Evolutionary conservation across 2,888 invertebrate species (phyloP).

Genomic region (Mayetiola destructor): DNA sequence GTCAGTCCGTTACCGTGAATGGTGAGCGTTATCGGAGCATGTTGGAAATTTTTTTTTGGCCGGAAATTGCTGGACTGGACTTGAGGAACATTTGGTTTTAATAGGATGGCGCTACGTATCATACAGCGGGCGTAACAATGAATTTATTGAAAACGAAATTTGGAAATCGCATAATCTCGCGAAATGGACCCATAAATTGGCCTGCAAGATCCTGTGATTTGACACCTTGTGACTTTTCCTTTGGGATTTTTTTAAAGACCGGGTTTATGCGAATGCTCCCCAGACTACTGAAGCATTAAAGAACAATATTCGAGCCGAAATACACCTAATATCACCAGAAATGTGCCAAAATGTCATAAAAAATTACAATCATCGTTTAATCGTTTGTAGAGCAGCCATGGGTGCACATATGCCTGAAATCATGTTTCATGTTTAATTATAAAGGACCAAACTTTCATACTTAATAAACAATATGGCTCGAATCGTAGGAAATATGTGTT

Average conservation of each 20-base stretch:
- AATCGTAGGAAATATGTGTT: no score
- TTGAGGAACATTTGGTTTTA: constrained; percentile 7
- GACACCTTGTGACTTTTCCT: constrained; percentile 5
- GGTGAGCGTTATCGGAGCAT: constrained; percentile 3
- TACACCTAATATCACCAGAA: neutral
- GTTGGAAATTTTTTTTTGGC: neutral
- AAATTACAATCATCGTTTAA: neutral
- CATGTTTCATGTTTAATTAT: neutral
- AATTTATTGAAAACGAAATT: constrained; percentile 12
- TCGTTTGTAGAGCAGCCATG: neutral
- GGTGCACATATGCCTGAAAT: neutral
- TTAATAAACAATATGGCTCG: neutral
- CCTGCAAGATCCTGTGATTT: constrained; percentile 13
- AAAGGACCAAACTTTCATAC: neutral
- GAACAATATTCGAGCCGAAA: constrained; percentile 2
- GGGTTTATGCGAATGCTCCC: constrained; percentile 14
- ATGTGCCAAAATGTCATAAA: neutral
- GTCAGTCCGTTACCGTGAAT: neutral
- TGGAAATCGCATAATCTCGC: constrained; percentile 10
- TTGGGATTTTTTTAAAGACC: neutral
- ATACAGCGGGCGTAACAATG: neutral
- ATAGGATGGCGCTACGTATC: constrained; percentile 14
- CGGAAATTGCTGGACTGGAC: neutral
- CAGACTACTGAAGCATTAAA: neutral
- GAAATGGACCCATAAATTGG: constrained; percentile 9